Conservation (phyloP, 2,888 invertebrate species). For the Aporophyla nigra region DNA sequence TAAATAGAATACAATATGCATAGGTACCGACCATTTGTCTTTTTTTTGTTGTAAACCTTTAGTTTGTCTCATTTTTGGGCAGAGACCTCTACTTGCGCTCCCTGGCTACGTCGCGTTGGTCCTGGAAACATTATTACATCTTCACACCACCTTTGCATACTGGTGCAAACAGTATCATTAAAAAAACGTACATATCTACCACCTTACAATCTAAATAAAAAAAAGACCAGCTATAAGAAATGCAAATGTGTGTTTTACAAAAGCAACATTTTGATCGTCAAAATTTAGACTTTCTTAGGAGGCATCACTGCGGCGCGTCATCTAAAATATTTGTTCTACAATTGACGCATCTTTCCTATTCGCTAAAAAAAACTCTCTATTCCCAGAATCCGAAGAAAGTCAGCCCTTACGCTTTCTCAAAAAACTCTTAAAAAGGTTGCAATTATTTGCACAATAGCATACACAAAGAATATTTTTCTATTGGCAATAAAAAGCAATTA, state of each 20-base stretch:
- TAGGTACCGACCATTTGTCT: too few relatives aligned
- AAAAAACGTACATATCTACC: background rate
- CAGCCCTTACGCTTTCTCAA: conserved; percentile 79
- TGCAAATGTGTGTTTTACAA: background rate
- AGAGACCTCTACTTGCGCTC: background rate
- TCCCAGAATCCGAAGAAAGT: conserved; percentile 68
- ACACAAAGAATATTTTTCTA: conserved; percentile 61
- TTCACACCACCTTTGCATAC: background rate
- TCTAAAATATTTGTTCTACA: background rate
- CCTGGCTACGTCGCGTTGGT: background rate
- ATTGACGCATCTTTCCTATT: background rate
- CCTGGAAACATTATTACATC: background rate
- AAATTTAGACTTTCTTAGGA: background rate
- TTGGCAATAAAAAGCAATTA: conserved; percentile 69
- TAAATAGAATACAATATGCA: background rate
- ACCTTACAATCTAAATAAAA: background rate
- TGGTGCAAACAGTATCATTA: background rate
- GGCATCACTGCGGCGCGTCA: background rate
- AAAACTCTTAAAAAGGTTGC: conserved; percentile 72
- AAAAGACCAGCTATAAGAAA: background rate
- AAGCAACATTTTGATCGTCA: background rate
- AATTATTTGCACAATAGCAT: conserved; percentile 75
- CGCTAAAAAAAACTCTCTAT: conserved; percentile 46
- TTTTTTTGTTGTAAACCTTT: background rate
- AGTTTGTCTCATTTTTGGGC: background rate